Base-by-base conservation (phyloP, 1,140 invertebrate species). In the Rhopalosiphum maidis region DNA sequence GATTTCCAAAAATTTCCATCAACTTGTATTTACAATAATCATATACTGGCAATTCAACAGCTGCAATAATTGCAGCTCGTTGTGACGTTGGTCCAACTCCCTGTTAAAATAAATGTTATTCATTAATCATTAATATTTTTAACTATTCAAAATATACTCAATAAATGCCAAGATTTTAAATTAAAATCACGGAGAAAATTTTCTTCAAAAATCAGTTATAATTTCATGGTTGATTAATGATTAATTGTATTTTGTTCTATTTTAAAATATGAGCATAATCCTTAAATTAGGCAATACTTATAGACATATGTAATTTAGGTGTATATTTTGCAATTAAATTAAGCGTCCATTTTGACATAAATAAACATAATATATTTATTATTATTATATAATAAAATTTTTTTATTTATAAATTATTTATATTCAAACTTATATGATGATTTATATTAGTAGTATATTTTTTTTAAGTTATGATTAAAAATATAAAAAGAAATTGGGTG, bases 21-120 rank as follows among this genome's bases (percentile, higher is more conserved):
- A 99, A 96, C 94, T 97, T 96, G 94, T 97, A 96, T 96, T 99
- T 99, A 95, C 97, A 97, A 94, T 97, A 97, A 95, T 99, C 98
- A 96, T 99, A 99, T 82, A 98, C 98, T 93, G 98, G 98, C 94
- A 99, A 96, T 96, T 99, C 98, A 35, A 99, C 98, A 60, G 98
- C 98, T 51, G 98, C 98, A 94, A 99, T 98, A 83, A 99, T 96
- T 25, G 98, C 98, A 89, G 98, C 98, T 95, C 98, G 96, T 95
- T 99, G 98, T 41, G 98, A 97, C 93, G 98, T 99, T 54, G 98
- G 98, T 82, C 97, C 97, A 87, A 99, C 98, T 93, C 98, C 98
- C 96, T 98, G 95, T n/a, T n/a, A 88, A 93, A 88, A 87, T 51
- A n/a, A 83, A 83, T n/a, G 60, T 11, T 43, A 11, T 90, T 30